phyloP scores from a whole-genome alignment of 2,888 invertebrate species.

The Temnothorax ravouxi region DNA sequence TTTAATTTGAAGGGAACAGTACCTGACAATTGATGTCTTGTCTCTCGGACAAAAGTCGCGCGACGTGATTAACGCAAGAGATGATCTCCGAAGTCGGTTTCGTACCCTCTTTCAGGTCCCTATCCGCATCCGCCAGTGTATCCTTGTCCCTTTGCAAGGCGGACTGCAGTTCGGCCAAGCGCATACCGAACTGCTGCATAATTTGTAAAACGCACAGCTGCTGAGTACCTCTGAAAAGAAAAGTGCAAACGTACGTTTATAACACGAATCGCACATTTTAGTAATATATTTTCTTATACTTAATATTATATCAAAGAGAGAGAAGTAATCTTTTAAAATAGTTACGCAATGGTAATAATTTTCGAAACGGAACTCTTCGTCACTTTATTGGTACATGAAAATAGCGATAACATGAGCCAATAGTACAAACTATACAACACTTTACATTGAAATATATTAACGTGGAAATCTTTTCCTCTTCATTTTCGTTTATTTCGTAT shows the following conservation, averaged over 20 bases:
- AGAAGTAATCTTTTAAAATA: background rate
- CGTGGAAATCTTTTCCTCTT: background rate
- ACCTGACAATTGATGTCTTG: conserved; percentile 83
- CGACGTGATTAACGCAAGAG: conserved; percentile 88
- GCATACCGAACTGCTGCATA: conserved; percentile 92
- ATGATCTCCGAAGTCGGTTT: conserved; percentile 86
- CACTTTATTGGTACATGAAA: background rate
- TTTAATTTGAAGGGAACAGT: background rate
- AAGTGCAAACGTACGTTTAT: conserved; percentile 23
- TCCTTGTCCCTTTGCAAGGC: conserved; percentile 92
- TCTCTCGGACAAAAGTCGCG: conserved; percentile 88
- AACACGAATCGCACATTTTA: background rate
- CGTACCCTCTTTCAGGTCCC: conserved; percentile 86
- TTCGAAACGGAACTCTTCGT: background rate
- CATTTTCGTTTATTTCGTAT: conserved; percentile 23
- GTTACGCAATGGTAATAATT: background rate
- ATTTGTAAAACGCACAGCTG: conserved; percentile 91
- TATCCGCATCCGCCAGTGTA: conserved; percentile 88
- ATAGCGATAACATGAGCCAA: background rate
- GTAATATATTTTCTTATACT: background rate
- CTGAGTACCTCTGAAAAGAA: conserved; percentile 89
- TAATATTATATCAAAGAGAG: background rate
- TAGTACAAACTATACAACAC: background rate
- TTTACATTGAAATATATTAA: background rate
- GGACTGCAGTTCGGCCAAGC: conserved; percentile 92